phyloP scores from a whole-genome alignment of 2,888 invertebrate genomes.

The Rhagonycha lutea region DNA sequence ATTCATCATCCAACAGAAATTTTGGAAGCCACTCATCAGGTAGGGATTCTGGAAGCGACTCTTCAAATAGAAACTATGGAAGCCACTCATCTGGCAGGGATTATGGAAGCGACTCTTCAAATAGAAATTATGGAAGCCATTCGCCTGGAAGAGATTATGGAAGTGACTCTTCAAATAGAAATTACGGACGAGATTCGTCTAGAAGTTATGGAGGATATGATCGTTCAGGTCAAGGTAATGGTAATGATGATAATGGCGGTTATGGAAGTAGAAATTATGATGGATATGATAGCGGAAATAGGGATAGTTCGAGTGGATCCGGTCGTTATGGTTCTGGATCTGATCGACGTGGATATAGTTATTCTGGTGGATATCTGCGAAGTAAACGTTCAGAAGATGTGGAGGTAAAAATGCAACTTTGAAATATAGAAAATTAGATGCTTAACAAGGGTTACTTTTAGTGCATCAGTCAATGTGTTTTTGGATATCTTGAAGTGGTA shows the following conservation, averaged over 20 bases:
- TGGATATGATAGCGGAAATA: conserved; percentile 7
- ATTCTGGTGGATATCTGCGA: not conserved
- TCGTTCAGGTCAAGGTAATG: too few relatives aligned
- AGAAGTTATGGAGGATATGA: not conserved
- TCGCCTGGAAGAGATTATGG: not conserved
- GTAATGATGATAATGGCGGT: not conserved
- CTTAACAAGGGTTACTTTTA: conserved; percentile 35
- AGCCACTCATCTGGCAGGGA: not conserved
- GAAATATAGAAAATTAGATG: conserved; percentile 20
- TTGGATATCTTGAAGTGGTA: conserved; percentile 52
- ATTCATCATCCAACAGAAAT: not conserved
- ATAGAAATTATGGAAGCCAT: not conserved
- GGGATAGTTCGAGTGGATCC: conserved; percentile 13
- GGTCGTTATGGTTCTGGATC: conserved; percentile 22
- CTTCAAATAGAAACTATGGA: not conserved
- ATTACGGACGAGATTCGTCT: not conserved
- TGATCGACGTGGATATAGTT: conserved; percentile 11
- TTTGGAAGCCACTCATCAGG: not conserved
- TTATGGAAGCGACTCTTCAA: not conserved
- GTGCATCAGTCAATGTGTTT: conserved; percentile 52
- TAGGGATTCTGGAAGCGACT: too few relatives aligned
- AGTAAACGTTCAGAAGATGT: conserved; percentile 25
- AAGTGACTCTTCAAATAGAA: not conserved
- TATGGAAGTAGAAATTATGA: not conserved
- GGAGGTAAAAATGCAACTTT: conserved; percentile 19